phyloP scores from a whole-genome alignment of 1,140 invertebrate species.

The Trichonephila inaurata region DNA sequence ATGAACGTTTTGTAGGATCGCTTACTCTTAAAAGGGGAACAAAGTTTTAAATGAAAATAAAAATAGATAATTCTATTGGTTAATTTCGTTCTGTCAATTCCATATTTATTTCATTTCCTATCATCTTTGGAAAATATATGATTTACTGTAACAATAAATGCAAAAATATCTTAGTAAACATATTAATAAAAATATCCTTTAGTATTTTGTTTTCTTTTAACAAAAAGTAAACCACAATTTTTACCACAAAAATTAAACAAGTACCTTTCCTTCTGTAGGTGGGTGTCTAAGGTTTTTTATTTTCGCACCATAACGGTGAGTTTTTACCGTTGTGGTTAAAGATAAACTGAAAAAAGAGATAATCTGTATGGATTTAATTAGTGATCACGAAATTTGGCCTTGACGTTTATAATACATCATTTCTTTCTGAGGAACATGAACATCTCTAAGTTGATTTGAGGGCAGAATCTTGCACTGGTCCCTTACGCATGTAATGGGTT shows the following conservation, averaged over 20 bases:
- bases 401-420: background rate
- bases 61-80: no score
- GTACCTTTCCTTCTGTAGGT: conserved; percentile 70
- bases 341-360: conserved; percentile 83
- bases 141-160: no score
- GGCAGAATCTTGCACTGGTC: conserved; percentile 16
- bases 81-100: no score
- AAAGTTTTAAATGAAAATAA: no score
- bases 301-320: conserved; percentile 78
- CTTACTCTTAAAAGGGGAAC: no score
- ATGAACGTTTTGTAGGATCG: no score
- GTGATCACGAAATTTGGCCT: conserved; percentile 77
- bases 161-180: no score
- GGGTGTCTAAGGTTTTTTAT: background rate
- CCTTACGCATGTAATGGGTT: conserved; percentile 23
- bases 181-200: no score
- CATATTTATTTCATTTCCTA: no score
- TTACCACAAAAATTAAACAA: background rate
- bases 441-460: conserved; percentile 70
- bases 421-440: conserved; percentile 21
- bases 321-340: conserved; percentile 87
- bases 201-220: no score
- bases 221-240: background rate
- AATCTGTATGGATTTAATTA: conserved; percentile 76
- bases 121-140: no score